Conservation (phyloP, 2,797 vertebrate species). For the Acestrorhynchus altus region DNA sequence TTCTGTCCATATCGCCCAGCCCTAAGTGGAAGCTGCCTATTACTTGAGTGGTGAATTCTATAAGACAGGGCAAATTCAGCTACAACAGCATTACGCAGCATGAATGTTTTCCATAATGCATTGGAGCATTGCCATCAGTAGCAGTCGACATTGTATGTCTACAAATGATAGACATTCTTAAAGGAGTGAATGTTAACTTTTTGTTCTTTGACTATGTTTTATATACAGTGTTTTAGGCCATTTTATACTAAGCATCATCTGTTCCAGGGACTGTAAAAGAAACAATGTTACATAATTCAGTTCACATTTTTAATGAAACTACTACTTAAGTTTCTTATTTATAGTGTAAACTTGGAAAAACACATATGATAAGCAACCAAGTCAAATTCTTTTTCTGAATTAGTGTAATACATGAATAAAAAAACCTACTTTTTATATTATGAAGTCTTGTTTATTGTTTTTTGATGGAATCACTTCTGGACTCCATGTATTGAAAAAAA, state of each 20-base stretch:
- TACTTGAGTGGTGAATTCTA: conserved; percentile 69
- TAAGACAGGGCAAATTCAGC: conserved; percentile 1
- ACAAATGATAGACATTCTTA: background rate
- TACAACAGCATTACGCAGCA: conserved; percentile 1
- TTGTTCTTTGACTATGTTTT: background rate
- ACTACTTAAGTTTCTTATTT: conserved; percentile 14
- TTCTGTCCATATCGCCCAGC: too few relatives aligned
- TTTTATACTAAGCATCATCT: background rate
- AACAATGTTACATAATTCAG: conserved; percentile 9
- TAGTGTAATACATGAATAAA: conserved; percentile 20
- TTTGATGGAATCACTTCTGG: background rate
- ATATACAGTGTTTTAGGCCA: conserved; percentile 9
- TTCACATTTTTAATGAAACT: conserved; percentile 13
- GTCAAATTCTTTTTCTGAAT: conserved; percentile 6
- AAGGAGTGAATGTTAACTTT: conserved; percentile 7
- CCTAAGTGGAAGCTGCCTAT: conserved; percentile 52
- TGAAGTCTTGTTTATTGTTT: conserved; percentile 3
- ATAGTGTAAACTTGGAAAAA: conserved; percentile 11
- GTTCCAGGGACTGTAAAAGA: conserved; percentile 31
- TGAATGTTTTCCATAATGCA: background rate
- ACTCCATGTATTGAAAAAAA: background rate
- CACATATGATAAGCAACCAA: background rate
- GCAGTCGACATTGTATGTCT: background rate
- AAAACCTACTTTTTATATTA: conserved; percentile 22
- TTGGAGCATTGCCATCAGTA: background rate